Evolutionary conservation across 2,888 invertebrate species (phyloP).

Genomic region (Galeopsomyia nigrocyanea): DNA sequence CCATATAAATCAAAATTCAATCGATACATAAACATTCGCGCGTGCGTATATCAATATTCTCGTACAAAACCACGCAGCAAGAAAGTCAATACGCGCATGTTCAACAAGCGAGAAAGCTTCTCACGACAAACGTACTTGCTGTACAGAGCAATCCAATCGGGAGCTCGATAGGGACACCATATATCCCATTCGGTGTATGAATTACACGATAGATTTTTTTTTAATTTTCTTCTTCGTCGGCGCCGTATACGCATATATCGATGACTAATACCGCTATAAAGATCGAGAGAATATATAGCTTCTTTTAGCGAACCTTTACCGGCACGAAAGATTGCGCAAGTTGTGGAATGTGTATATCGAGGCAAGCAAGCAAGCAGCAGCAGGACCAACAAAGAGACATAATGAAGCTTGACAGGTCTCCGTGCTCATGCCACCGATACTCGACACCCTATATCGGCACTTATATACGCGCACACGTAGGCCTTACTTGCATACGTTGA

Average conservation of each 20-base stretch:
- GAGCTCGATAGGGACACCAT: no score
- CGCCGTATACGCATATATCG: constrained; percentile 14
- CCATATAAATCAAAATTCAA: no score
- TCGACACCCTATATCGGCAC: constrained; percentile 56
- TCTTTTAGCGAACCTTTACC: constrained; percentile 9
- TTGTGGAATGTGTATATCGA: constrained; percentile 23
- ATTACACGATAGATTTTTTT: no score
- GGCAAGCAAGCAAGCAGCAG: no score
- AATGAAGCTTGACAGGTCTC: constrained; percentile 67
- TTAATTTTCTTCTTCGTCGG: background rate
- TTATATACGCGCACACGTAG: background rate
- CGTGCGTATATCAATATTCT: no score
- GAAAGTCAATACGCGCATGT: background rate
- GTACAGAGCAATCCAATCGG: background rate
- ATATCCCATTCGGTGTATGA: no score
- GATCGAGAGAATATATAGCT: constrained; percentile 9
- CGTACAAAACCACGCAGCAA: no score
- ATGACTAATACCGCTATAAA: background rate
- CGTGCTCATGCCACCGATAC: constrained; percentile 65
- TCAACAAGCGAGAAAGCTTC: constrained; percentile 4
- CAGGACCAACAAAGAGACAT: constrained; percentile 49
- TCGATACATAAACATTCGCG: no score
- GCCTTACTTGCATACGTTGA: background rate
- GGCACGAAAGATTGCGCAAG: constrained; percentile 15
- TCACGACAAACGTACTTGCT: background rate